These are phyloP conservation scores for Plusia festucae DNA, from an alignment of 2,888 invertebrate species.

Conservation along the genomic window DNA sequence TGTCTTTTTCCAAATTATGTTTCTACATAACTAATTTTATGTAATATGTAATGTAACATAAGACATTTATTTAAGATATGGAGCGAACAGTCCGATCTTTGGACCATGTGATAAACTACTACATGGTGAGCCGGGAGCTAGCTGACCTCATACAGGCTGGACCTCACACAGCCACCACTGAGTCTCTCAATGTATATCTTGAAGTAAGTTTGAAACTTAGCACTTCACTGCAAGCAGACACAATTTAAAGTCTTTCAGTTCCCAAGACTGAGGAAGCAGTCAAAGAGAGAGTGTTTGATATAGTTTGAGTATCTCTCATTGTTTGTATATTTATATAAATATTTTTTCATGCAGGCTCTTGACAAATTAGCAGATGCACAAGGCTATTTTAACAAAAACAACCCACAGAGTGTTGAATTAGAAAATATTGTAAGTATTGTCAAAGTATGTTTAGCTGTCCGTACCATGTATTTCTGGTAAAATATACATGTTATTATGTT, in stretches of 20 bases:
- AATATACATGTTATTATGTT: background rate
- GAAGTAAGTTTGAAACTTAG: slow-evolving; percentile 79
- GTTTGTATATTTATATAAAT: no score
- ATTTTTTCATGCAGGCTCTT: slow-evolving; percentile 92
- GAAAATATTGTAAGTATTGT: slow-evolving; percentile 95
- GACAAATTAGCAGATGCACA: slow-evolving; percentile 96
- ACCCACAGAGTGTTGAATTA: slow-evolving; percentile 97
- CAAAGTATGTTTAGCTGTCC: background rate
- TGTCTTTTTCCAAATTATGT: no score
- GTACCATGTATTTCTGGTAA: no score
- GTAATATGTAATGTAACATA: background rate
- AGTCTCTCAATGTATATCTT: slow-evolving; percentile 85
- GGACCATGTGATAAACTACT: slow-evolving; percentile 98
- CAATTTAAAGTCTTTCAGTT: no score
- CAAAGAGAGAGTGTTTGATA: no score
- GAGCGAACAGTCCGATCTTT: slow-evolving; percentile 96
- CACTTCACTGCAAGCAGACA: no score
- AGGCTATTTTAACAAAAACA: slow-evolving; percentile 97
- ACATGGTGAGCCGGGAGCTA: slow-evolving; percentile 97
- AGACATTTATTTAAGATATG: slow-evolving; percentile 91
- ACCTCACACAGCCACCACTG: slow-evolving; percentile 91
- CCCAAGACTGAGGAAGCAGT: no score
- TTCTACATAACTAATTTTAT: background rate
- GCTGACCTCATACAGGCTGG: slow-evolving; percentile 96
- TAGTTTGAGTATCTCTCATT: no score